These are phyloP conservation scores for Tenebrosternarchus preto DNA, from an alignment of 2,113 vertebrate genomes.

Conservation along the genomic window DNA sequence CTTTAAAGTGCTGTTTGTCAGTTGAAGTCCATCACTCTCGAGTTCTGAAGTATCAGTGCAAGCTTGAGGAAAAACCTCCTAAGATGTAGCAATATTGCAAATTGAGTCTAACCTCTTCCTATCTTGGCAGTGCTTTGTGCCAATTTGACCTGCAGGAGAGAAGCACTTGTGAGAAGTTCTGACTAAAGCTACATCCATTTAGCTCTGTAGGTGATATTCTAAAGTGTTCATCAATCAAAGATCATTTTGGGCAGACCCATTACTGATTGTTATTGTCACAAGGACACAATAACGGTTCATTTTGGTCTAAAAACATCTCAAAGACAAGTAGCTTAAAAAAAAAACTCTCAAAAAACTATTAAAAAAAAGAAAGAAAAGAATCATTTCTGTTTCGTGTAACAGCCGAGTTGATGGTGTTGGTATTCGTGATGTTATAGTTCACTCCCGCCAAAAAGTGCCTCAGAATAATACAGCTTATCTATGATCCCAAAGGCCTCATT, in stretches of 20 bases:
- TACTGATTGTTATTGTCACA: conserved; percentile 22
- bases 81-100: background rate
- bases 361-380: no score
- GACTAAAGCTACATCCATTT: conserved; percentile 45
- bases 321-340: no score
- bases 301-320: background rate
- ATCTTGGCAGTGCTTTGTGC: conserved; percentile 6
- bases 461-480: background rate
- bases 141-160: conserved; percentile 38
- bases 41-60: conserved; percentile 9
- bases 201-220: conserved; percentile 32
- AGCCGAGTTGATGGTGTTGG: background rate
- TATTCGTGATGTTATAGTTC: background rate
- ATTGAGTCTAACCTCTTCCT: background rate
- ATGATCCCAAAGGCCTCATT: background rate
- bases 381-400: background rate
- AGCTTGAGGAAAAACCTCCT: background rate
- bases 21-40: background rate
- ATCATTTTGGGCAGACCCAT: conserved; percentile 28
- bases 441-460: background rate
- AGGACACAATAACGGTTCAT: background rate
- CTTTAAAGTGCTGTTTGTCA: background rate
- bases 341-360: no score
- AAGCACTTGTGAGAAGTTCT: conserved; percentile 45
- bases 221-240: conserved; percentile 43